These are phyloP conservation scores for Lypha dubia DNA, from an alignment of 2,888 invertebrate genomes.

Conservation along the genomic window DNA sequence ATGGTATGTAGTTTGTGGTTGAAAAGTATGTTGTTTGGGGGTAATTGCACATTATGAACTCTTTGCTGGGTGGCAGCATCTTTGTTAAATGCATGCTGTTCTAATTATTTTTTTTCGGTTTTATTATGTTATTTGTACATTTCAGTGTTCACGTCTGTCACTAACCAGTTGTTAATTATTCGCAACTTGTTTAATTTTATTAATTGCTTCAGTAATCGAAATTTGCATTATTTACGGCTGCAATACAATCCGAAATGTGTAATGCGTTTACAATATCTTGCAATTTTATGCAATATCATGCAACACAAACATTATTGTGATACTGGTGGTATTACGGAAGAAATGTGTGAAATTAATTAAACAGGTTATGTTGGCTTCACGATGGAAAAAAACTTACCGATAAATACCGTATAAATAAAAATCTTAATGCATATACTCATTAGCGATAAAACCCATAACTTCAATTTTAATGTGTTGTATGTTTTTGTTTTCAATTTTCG, in stretches of 20 bases:
- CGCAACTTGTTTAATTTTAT: slow-evolving; percentile 28
- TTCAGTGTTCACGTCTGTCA: neutral
- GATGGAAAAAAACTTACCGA: too few relatives aligned
- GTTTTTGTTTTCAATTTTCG: neutral
- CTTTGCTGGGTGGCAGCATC: too few relatives aligned
- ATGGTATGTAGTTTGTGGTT: too few relatives aligned
- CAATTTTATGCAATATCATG: slow-evolving; percentile 20
- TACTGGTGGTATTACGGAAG: neutral
- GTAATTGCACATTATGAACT: too few relatives aligned
- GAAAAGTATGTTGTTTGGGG: too few relatives aligned
- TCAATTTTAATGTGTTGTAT: neutral
- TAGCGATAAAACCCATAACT: neutral
- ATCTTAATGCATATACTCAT: neutral
- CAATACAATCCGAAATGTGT: slow-evolving; percentile 1
- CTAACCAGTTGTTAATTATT: slow-evolving; percentile 27
- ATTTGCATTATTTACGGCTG: neutral
- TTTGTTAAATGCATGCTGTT: too few relatives aligned
- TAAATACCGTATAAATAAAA: too few relatives aligned
- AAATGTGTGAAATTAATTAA: neutral
- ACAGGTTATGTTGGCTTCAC: neutral
- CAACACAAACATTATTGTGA: neutral
- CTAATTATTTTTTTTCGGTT: too few relatives aligned
- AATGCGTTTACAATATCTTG: neutral
- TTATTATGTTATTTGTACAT: neutral
- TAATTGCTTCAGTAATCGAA: slow-evolving; percentile 26